Evolutionary conservation across 2,113 vertebrate species (phyloP).

Genomic region (Syrrhaptes paradoxus): DNA sequence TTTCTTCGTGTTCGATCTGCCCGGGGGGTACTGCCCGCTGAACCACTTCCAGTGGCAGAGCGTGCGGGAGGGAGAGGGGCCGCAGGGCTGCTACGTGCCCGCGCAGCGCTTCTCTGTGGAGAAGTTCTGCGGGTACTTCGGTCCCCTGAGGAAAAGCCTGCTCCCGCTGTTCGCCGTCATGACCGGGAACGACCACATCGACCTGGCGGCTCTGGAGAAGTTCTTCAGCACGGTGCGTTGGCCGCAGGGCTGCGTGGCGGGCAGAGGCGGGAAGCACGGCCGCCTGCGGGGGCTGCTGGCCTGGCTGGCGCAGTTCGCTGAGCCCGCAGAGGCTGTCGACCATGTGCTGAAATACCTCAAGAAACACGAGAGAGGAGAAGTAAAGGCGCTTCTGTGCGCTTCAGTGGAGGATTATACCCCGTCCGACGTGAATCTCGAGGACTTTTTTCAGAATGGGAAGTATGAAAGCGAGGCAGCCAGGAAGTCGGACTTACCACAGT

Average conservation of each 20-base stretch:
- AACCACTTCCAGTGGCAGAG: conserved; percentile 87
- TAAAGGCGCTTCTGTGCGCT: conserved; percentile 71
- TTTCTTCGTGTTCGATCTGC: conserved; percentile 91
- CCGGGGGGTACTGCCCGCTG: conserved; percentile 86
- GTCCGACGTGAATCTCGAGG: conserved; percentile 73
- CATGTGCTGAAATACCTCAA: conserved; percentile 66
- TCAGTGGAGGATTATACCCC: conserved; percentile 85
- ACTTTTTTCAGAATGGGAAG: conserved; percentile 76
- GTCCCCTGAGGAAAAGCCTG: conserved; percentile 73
- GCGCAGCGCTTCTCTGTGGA: conserved; percentile 78
- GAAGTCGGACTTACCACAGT: conserved; percentile 72
- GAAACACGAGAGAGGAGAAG: conserved; percentile 20
- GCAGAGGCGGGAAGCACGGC: conserved; percentile 57
- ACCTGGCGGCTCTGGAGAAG: conserved; percentile 65
- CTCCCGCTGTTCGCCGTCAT: conserved; percentile 90
- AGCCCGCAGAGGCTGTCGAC: conserved; percentile 76
- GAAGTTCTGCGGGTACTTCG: conserved; percentile 81
- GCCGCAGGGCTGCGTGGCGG: not conserved
- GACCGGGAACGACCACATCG: conserved; percentile 85
- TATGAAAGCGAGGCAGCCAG: conserved; percentile 44
- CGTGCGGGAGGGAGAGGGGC: conserved; percentile 32
- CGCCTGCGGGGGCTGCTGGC: conserved; percentile 81
- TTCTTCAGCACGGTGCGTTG: conserved; percentile 70
- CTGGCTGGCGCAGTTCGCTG: conserved; percentile 84
- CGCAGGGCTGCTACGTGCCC: conserved; percentile 76